Conservation (phyloP, 2,888 invertebrate genomes). For the Eulithis prunata region DNA sequence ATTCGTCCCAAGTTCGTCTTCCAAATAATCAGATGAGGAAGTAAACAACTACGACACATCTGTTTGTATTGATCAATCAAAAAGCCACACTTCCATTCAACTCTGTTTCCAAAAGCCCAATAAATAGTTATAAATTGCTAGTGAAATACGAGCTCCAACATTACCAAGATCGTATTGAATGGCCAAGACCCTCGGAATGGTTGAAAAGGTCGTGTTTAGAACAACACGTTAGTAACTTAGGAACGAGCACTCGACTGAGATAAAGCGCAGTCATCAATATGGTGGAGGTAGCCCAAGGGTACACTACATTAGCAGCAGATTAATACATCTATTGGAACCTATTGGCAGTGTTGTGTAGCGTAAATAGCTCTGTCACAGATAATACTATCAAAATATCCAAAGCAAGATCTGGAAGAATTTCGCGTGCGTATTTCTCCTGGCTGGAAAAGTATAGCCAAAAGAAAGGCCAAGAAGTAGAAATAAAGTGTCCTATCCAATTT, state of each 20-base stretch:
- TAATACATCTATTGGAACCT: constrained; percentile 67
- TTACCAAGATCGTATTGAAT: constrained; percentile 64
- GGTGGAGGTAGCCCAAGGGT: constrained; percentile 46
- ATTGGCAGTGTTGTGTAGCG: constrained; percentile 43
- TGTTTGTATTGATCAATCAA: constrained; percentile 15
- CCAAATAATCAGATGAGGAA: no score
- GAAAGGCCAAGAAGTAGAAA: no score
- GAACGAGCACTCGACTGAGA: constrained; percentile 70
- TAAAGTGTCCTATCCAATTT: no score
- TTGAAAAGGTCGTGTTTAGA: constrained; percentile 61
- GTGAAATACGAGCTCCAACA: constrained; percentile 45
- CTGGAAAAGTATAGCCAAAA: no score
- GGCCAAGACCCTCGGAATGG: constrained; percentile 50
- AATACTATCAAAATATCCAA: no score
- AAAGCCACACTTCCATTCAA: constrained; percentile 21
- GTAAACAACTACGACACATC: no score
- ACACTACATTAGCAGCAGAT: constrained; percentile 77
- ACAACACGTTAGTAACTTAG: constrained; percentile 64
- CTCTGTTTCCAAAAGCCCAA: constrained; percentile 23
- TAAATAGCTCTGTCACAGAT: constrained; percentile 4
- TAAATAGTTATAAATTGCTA: constrained; percentile 34
- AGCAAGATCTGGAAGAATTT: no score
- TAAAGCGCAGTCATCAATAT: constrained; percentile 77
- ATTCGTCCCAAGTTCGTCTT: no score
- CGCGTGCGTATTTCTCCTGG: no score